Percentiles rank a stretch among this genome's conserved stretches.
phyloP scores from a whole-genome alignment of 2,113 vertebrate species.

The Takifugu flavidus region DNA sequence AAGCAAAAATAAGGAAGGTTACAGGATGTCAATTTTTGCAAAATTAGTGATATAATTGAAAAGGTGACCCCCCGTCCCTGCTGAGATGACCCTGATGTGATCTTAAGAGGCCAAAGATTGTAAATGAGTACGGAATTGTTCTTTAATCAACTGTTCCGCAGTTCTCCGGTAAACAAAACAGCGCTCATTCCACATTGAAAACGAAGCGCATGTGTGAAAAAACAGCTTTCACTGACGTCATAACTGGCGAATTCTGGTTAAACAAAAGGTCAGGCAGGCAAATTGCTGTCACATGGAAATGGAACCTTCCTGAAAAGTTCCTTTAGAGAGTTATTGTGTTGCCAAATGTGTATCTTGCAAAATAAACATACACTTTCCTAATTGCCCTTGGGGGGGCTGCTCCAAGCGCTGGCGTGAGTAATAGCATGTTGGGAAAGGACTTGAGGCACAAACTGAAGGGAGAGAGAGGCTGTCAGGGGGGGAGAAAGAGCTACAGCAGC shows the following conservation, averaged over 20 bases:
- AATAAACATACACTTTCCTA: conserved; percentile 57
- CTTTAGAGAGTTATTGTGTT: conserved; percentile 36
- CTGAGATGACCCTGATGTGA: no score
- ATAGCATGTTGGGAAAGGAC: conserved; percentile 46
- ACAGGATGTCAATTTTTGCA: no score
- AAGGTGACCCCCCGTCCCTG: no score
- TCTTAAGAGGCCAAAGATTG: no score
- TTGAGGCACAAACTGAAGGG: conserved; percentile 45
- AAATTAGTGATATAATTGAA: no score
- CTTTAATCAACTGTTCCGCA: conserved; percentile 25
- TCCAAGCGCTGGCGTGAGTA: conserved; percentile 31
- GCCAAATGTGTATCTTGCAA: conserved; percentile 61
- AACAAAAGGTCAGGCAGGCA: conserved; percentile 47
- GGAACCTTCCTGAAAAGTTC: conserved; percentile 43
- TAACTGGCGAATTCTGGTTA: conserved; percentile 39
- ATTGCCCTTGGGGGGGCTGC: conserved; percentile 43
- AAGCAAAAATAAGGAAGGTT: no score
- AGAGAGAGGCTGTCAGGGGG: conserved; percentile 36
- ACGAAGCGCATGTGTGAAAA: conserved; percentile 22
- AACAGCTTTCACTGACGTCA: conserved; percentile 35
- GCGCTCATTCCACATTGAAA: conserved; percentile 38
- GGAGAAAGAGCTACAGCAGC: conserved; percentile 42
- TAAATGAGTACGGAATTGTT: conserved; percentile 20
- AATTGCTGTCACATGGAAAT: conserved; percentile 57
- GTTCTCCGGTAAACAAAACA: conserved; percentile 55